Conservation (phyloP, 2,797 vertebrate genomes). For the Danio jaintianensis region DNA sequence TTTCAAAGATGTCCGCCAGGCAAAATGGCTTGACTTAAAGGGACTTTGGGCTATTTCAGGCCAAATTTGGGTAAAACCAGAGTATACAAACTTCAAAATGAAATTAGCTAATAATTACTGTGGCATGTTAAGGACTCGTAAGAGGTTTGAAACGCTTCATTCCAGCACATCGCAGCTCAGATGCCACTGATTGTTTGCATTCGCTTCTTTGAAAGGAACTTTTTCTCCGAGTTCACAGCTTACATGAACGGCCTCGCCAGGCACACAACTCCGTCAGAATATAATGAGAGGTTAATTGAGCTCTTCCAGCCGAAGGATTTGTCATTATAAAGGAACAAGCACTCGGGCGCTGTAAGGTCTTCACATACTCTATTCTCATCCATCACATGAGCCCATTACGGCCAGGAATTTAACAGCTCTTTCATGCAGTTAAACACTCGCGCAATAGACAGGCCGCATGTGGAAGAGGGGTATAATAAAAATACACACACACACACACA, state of each 20-base stretch:
- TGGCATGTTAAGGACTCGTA: too few species aligned
- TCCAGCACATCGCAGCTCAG: neutral
- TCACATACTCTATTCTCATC: conserved; percentile 47
- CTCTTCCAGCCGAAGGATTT: conserved; percentile 53
- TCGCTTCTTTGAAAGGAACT: neutral
- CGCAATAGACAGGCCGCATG: conserved; percentile 10
- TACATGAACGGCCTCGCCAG: conserved; percentile 17
- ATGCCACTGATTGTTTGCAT: neutral
- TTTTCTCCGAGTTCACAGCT: conserved; percentile 23
- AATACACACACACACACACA: neutral
- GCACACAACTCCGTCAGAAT: conserved; percentile 29
- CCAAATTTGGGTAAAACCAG: too few species aligned
- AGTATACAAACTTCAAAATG: too few species aligned
- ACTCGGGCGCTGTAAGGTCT: conserved; percentile 34
- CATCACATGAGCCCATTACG: conserved; percentile 49
- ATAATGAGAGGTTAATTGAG: conserved; percentile 62
- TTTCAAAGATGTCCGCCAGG: too few species aligned
- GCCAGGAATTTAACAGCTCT: conserved; percentile 33
- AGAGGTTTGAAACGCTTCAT: too few species aligned
- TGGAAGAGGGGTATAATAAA: conserved; percentile 20
- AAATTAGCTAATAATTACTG: too few species aligned
- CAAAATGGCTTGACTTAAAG: too few species aligned
- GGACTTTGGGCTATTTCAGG: too few species aligned
- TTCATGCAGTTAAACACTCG: conserved; percentile 26
- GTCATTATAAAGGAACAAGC: conserved; percentile 56